Evolutionary conservation across 2,888 invertebrate species (phyloP), one percentile per base, ranked within the genome.

Genomic region (Andrena dorsata): DNA sequence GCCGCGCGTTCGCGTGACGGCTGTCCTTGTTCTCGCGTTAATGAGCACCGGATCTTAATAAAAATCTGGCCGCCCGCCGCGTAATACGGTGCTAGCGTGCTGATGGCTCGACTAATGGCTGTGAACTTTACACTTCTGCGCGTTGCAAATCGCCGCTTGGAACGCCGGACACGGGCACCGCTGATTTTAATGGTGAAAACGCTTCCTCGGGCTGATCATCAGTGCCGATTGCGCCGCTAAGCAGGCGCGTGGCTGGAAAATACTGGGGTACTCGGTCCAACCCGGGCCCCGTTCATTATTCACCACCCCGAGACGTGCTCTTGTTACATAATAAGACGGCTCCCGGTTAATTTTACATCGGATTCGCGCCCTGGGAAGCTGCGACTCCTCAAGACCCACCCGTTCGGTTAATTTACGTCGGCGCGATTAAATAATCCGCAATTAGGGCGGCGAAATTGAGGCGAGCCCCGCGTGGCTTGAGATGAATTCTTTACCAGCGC

Each of bases 391-490:
- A 35, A 10, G 20, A 61, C 26, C 32, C 23, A n/a, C 16, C 41
- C 41, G 41, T 16, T 32, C 13, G 32, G 47, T 69, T 78, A 78
- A 79, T 78, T 63, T 68, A 26, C 47, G 28, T 8, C 41, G 7
- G 26, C 16, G 41, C 41, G 66, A 78, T 78, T 78, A 78, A 78
- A 78, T 77, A 73, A 76, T 73, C 76, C 13, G 63, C 73, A 30
- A 73, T 73, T 73, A 78, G 69, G 66, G 23, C 23, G n/a, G 7
- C 10, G 32, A 47, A 78, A 79, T 79, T 68, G 32, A 63, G 53
- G 79, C 26, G 49, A 63, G 26, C 23, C 73, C 30, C 53, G 30
- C 53, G 72, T 16, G 51, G 5, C 0, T 20, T 61, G 41, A 23
- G 73, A 77, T 77, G 58, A 75, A 77, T 75, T 77, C 41, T 66